Base-by-base conservation (phyloP, 2,113 vertebrate species). In the Salminus brasiliensis region DNA sequence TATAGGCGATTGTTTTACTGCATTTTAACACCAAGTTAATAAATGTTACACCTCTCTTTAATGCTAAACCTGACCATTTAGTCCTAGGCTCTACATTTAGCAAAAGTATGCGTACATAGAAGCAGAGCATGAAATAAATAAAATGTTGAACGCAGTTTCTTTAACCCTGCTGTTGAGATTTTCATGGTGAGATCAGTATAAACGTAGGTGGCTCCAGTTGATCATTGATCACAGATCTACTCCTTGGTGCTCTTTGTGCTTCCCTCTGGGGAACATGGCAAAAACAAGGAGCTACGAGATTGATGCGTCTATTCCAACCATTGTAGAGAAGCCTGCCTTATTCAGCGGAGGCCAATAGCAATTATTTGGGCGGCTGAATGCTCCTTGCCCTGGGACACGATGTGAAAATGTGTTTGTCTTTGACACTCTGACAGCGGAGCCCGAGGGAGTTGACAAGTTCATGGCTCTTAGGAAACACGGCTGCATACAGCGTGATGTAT, bases 401-500 rank as follows among this genome's bases (percentile, higher is more conserved):
- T 47, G 88, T 84, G 87, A 81, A 89, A 90, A 89, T 88, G 88
- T 81, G 80, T 70, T 60, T n/a, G 49, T 70, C 27, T 83, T 76
- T 88, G 87, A 90, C 82, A 88, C 86, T 84, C 79, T 83, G 84
- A 70, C 85, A 30, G 68, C 55, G 80, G 27, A n/a, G 81, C 74
- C 81, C 3, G 49, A 82, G 74, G 74, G 85, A 88, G 84, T 82
- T 89, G 90, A 90, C 80, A 90, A 89, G 85, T 92, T 88, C 88
- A 88, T 52, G 66, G 85, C 76, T 87, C 81, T 88, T 90, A 88
- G 77, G 71, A 83, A 88, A 88, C 83, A 87, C 68, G 84, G 84
- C 80, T 16, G 80, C 89, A 86, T 73, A 88, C 80, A 68, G 88
- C 70, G 86, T 91, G 88, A 93, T 89, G 85, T 86, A 88, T 91